Base-by-base conservation (phyloP, 2,113 vertebrate genomes). In the Notarius lentiginosus region DNA sequence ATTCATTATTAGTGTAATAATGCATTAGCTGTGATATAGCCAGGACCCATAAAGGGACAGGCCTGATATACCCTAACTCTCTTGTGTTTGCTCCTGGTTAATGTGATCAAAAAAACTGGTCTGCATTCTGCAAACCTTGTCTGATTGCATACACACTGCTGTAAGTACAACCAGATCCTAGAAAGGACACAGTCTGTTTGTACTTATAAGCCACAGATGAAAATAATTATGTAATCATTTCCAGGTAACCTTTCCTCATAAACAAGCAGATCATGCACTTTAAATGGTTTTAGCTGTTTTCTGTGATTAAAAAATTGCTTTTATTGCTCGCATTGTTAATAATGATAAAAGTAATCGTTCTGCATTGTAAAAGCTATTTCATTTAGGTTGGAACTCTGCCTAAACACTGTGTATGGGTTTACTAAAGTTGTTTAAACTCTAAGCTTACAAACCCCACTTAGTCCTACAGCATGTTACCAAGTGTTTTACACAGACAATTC, bases 181-280 rank as follows among this genome's bases (percentile, higher is more conserved):
- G 58, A 56, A 85, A 76, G 68, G 55, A 88, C 53, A 15, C 82
- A 87, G 73, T 88, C 87, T 88, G 89, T 90, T 86, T 51, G 80
- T 49, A 81, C 73, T 88, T 90, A 87, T 56, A 63, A 24, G 56
- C 68, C 53, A 87, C 89, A 90, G 87, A 87, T 84, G 87, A 88
- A 87, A 87, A 83, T 68, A 77, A 87, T 90, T 90, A 90, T 70
- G 63, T 77, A 68, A 90, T 90, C 60, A 86, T 87, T 88, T 90
- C 87, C 87, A 86, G 70, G 82, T 83, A 76, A 47, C 41, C 49
- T 79, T 82, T 75, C 20, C 24, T 66, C 58, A 86, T 84, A 88
- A 84, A 84, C n/a, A 88, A 76, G 17, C 30, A 80, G 76, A 72
- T 80, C 56, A 49, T 58, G 0, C 2, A 34, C 60, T 73, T 79